A percentile compares a stretch with the other conserved stretches of the same genome.
These are phyloP conservation scores for Margaritifera margaritifera DNA, from an alignment of 2,888 invertebrate species.

Conservation along the genomic window DNA sequence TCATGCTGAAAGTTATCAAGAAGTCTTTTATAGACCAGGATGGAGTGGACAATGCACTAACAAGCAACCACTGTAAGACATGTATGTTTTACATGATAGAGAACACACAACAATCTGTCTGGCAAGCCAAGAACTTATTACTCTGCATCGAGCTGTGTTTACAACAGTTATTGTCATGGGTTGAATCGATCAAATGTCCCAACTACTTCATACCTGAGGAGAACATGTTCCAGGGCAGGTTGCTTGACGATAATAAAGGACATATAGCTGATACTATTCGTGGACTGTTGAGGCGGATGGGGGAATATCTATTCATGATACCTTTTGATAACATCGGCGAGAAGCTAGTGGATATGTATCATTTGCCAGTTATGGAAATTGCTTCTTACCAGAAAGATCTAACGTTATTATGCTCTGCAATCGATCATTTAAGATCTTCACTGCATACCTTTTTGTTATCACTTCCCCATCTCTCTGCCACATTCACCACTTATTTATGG, in stretches of 20 bases:
- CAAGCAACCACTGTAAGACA: slow-evolving; percentile 3
- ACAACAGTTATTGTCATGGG: not conserved
- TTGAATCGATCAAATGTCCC: not conserved
- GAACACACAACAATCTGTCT: not conserved
- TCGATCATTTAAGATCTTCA: no score
- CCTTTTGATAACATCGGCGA: no score
- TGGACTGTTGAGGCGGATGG: no score
- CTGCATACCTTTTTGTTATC: no score
- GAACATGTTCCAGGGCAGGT: slow-evolving; percentile 1
- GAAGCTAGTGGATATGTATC: no score
- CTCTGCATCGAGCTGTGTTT: slow-evolving; percentile 1
- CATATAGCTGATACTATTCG: no score
- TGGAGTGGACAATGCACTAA: not conserved
- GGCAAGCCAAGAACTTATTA: slow-evolving; percentile 1
- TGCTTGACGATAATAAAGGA: not conserved
- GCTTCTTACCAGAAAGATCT: no score
- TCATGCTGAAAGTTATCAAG: slow-evolving; percentile 3
- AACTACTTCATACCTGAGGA: slow-evolving; percentile 8
- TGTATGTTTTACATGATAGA: slow-evolving; percentile 7
- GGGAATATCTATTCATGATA: no score
- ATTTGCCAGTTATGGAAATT: no score
- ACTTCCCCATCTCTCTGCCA: no score
- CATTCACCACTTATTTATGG: no score
- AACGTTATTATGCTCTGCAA: no score
- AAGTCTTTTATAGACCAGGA: not conserved